Evolutionary conservation across 2,888 invertebrate species (phyloP), one percentile per base, ranked within the genome.

Genomic region (Anoplius nigerrimus): DNA sequence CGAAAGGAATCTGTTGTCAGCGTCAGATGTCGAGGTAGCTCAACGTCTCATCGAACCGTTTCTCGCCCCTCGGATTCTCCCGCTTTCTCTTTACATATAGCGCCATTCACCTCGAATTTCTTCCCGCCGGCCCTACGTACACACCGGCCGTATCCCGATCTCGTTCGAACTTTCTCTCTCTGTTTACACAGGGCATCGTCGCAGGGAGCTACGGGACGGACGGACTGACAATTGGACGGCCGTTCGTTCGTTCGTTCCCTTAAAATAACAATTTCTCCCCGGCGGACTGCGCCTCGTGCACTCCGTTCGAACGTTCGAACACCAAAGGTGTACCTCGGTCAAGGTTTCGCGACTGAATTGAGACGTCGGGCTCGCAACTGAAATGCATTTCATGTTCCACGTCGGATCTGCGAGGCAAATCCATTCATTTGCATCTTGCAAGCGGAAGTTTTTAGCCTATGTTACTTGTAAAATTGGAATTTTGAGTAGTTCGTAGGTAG

Each of bases 251-350:
- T 11, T 34, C 73, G 80, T 75, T 82, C 79, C 74, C 83, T 87
- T 86, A 80, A 82, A 87, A 86, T 86, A 87, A 87, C 86, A 87
- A 80, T 82, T 48, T 81, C 78, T 71, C 69, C 67, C 65, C 68
- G 42, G 45, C 43, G 24, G 59, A 46, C 52, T 59, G 54, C 34
- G 34, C 56, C 63, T 58, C 56, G 48, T 59, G 53, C 51, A 22
- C 16, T 5, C 18, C 59, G 48, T 46, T n/a, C 27, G 24, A 16
- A 52, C 66, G 56, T 34, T 34, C 6, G 11, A 34, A 34, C n/a
- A n/a, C n/a, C n/a, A n/a, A n/a, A n/a, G n/a, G n/a, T n/a, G n/a
- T n/a, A n/a, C n/a, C n/a, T n/a, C n/a, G n/a, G n/a, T n/a, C n/a
- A n/a, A n/a, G n/a, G n/a, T n/a, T n/a, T n/a, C n/a, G n/a, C n/a